Percentiles rank a stretch among this genome's conserved stretches.
These are phyloP conservation scores for Dolichoris vasculosae DNA, from an alignment of 1,140 invertebrate genomes.

Conservation along the genomic window DNA sequence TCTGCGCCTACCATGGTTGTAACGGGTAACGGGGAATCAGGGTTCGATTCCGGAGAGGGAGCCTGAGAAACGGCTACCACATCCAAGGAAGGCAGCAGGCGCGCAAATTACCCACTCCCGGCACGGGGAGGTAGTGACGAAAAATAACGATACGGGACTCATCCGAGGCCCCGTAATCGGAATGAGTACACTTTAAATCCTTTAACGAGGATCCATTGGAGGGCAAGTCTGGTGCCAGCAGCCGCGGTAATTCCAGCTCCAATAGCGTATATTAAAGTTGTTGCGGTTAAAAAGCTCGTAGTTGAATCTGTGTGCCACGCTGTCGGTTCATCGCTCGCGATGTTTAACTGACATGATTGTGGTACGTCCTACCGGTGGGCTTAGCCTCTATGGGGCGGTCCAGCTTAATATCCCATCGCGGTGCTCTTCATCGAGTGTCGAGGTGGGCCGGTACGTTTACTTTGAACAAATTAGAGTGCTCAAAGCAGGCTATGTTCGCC, in stretches of 20 bases:
- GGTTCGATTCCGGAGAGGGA: slow-evolving; percentile 80
- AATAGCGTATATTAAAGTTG: slow-evolving; percentile 92
- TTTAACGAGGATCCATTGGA: slow-evolving; percentile 87
- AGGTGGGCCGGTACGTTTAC: slow-evolving; percentile 81
- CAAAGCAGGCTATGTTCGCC: slow-evolving; percentile 84
- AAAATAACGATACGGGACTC: slow-evolving; percentile 86
- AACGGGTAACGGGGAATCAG: slow-evolving; percentile 81
- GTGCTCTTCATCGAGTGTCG: slow-evolving; percentile 73
- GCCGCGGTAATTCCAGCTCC: slow-evolving; percentile 94
- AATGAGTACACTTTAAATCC: slow-evolving; percentile 85
- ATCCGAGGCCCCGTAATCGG: slow-evolving; percentile 82
- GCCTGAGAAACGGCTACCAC: slow-evolving; percentile 94
- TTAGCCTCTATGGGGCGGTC: slow-evolving; percentile 55
- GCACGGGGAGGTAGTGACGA: slow-evolving; percentile 88
- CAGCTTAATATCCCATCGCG: too few relatives aligned
- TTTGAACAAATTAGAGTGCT: slow-evolving; percentile 77
- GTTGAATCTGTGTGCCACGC: slow-evolving; percentile 81
- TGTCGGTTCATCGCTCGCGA: slow-evolving; percentile 76
- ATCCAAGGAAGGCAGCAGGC: slow-evolving; percentile 89
- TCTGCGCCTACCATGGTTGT: slow-evolving; percentile 82
- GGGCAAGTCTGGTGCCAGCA: slow-evolving; percentile 94
- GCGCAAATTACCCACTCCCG: slow-evolving; percentile 90
- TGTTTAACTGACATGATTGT: slow-evolving; percentile 68
- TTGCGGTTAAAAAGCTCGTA: slow-evolving; percentile 87
- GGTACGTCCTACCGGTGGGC: slow-evolving; percentile 69